A percentile compares a stretch with the other conserved stretches of the same genome.
phyloP scores from a whole-genome alignment of 2,888 invertebrate species.

The Nomada hirtipes region DNA sequence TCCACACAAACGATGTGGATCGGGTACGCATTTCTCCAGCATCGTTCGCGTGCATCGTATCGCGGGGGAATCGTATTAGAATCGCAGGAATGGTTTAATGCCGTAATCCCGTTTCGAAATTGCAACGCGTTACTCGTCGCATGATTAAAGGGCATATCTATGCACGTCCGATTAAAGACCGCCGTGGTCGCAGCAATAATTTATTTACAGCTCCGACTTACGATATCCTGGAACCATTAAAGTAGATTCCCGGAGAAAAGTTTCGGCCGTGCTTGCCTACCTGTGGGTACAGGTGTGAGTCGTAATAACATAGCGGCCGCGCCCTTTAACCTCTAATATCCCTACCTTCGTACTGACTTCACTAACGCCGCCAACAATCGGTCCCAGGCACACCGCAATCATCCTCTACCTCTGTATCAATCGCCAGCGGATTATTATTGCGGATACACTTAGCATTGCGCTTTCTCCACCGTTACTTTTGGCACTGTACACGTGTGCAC shows the following conservation, averaged over 20 bases:
- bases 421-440: constrained; percentile 81
- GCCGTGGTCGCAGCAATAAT: constrained; percentile 64
- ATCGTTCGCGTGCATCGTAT: constrained; percentile 2
- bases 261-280: constrained; percentile 62
- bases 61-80: constrained; percentile 40
- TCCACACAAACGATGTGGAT: background rate
- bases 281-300: constrained; percentile 81
- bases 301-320: constrained; percentile 82
- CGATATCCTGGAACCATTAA: constrained; percentile 69
- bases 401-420: constrained; percentile 81
- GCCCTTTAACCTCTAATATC: constrained; percentile 80
- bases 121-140: constrained; percentile 49
- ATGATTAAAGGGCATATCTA: constrained; percentile 63
- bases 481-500: constrained; percentile 26
- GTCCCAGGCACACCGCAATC: constrained; percentile 77
- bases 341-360: constrained; percentile 76
- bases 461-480: constrained; percentile 58
- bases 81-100: constrained; percentile 16
- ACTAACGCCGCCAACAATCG: constrained; percentile 80
- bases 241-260: constrained; percentile 68
- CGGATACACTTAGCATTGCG: constrained; percentile 68
- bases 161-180: constrained; percentile 60
- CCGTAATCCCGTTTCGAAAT: constrained; percentile 56
- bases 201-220: constrained; percentile 67
- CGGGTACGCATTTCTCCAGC: background rate